These are phyloP conservation scores for Clivina fossor DNA, from an alignment of 2,888 invertebrate genomes.

Conservation along the genomic window DNA sequence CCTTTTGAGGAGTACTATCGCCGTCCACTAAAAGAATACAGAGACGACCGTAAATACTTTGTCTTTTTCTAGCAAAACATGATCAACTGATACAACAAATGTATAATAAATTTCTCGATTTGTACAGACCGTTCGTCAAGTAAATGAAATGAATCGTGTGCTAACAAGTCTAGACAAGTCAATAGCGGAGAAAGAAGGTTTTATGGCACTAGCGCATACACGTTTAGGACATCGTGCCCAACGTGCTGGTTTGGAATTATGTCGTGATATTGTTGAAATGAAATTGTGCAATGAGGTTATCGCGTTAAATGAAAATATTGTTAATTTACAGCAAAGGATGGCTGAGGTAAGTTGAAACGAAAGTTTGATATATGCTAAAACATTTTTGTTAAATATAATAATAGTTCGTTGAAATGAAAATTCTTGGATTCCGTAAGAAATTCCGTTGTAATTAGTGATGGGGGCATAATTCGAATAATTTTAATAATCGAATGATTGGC, in stretches of 20 bases:
- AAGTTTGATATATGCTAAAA: slow-evolving; percentile 10
- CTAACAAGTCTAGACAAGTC: slow-evolving; percentile 75
- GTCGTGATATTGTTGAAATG: slow-evolving; percentile 78
- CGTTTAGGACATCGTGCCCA: slow-evolving; percentile 79
- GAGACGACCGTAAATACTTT: no score
- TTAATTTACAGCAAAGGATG: slow-evolving; percentile 68
- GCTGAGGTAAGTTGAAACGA: slow-evolving; percentile 58
- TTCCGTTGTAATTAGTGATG: no score
- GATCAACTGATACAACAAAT: no score
- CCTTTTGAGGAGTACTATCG: no score
- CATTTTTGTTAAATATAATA: no score
- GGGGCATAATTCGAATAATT: no score
- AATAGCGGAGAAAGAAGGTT: slow-evolving; percentile 78
- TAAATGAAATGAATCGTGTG: slow-evolving; percentile 76
- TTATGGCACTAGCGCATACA: slow-evolving; percentile 80
- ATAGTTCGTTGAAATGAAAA: no score
- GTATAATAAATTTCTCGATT: slow-evolving; percentile 13
- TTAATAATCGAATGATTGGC: no score
- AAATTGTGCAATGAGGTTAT: slow-evolving; percentile 71
- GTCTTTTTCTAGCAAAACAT: no score
- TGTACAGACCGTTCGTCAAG: slow-evolving; percentile 62
- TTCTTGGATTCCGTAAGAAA: no score
- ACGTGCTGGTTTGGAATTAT: slow-evolving; percentile 78
- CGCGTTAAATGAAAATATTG: slow-evolving; percentile 67
- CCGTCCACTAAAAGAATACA: no score